Evolutionary conservation across 1,140 invertebrate species (phyloP), one percentile per base, ranked within the genome.

Genomic region (Hyles vespertilio): DNA sequence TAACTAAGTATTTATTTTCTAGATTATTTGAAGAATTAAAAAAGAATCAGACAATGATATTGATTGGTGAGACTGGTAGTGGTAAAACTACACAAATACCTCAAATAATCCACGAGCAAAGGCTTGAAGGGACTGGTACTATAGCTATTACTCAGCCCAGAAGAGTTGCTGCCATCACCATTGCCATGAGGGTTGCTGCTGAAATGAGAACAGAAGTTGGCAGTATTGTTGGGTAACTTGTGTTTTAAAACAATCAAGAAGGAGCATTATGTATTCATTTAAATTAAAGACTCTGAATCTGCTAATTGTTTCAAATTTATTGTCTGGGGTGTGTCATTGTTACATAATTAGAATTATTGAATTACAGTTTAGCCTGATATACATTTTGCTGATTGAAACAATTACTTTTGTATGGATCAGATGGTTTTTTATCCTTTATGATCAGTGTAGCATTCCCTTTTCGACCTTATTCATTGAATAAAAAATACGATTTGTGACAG

Each of bases 31-130:
- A 87, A 76, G 89, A 90, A 69, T 83, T 90, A 59, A 84, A 67
- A 49, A 89, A 89, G 64, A 79, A 86, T 63, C 60, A 72, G 33
- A 87, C 84, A 43, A 87, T 99, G 11, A 99, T 99, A 69, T 95
- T 99, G 69, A 98, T 99, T 89, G 98, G 98, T 79, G 98, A 99
- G 91, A 99, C 97, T 51, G 96, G 98, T 9, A 98, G 96, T 81
- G 98, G 98, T 0, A 99, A 99, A 91, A 99, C 98, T 9, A 99
- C 98, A 55, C 98, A 97, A 80, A 95, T 96, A 69, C 95, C 95
- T n/a, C 96, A 97, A 79, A 97, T 99, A 89, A 91, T 99, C 2
- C 92, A 97, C 77, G 96, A 99, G 78, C 94, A 96, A 33, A 96
- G 96, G 32, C 94, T 95, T 71, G 94, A 94, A 43, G 91, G 93